Evolutionary conservation across 2,888 invertebrate genomes (phyloP).

Genomic region (Amphipoea lucens): DNA sequence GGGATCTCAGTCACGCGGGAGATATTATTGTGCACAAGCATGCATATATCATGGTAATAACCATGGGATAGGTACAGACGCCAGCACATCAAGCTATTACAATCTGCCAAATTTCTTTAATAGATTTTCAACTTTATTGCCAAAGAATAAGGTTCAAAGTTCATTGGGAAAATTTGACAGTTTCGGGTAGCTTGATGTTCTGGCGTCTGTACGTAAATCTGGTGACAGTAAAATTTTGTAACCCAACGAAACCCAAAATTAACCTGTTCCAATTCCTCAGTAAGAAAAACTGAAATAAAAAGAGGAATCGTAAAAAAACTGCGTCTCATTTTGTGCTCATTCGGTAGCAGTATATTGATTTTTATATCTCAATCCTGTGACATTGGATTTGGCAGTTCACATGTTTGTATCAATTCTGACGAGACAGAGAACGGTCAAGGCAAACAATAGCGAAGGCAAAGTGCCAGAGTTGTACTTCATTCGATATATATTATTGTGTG

Average conservation of each 20-base stretch:
- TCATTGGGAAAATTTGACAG: too few species aligned
- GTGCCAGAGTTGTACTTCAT: slow-evolving; percentile 45
- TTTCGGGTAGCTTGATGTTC: too few species aligned
- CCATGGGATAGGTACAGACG: too few species aligned
- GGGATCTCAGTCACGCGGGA: too few species aligned
- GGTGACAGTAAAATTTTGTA: neutral
- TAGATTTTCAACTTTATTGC: too few species aligned
- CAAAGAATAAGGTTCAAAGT: too few species aligned
- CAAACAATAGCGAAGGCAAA: slow-evolving; percentile 39
- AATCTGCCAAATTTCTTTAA: too few species aligned
- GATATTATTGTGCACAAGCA: neutral
- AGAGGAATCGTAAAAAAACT: slow-evolving; percentile 12
- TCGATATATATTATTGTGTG: slow-evolving; percentile 1
- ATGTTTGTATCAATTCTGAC: slow-evolving; percentile 48
- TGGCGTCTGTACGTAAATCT: neutral
- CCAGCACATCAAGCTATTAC: too few species aligned
- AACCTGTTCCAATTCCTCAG: slow-evolving; percentile 12
- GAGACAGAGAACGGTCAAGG: slow-evolving; percentile 48
- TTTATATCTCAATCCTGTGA: slow-evolving; percentile 16
- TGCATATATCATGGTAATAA: neutral
- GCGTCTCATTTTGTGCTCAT: slow-evolving; percentile 30
- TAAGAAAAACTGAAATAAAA: slow-evolving; percentile 10
- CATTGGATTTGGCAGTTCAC: slow-evolving; percentile 17
- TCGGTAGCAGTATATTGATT: slow-evolving; percentile 16
- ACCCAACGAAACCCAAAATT: neutral